Evolutionary conservation across 2,797 vertebrate species (phyloP), one percentile per base, ranked within the genome.

Genomic region (Esox lucius): DNA sequence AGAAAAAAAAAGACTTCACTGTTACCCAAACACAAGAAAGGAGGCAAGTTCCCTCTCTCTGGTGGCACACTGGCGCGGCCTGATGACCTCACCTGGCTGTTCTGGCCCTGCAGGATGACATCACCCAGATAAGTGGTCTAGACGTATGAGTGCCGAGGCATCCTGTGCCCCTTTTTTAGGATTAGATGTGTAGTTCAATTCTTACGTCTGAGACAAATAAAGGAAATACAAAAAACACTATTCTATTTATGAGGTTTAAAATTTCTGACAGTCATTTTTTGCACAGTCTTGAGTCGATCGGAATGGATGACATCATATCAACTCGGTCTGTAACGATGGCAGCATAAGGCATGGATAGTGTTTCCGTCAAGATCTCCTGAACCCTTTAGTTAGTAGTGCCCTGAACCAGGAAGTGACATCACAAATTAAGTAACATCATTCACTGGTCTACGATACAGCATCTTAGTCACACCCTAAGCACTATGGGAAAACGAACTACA

Each of bases 31-130:
- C 83, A 76, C 85, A 86, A 85, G 84, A 61, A 80, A 81, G 73
- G 81, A 77, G 74, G 67, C 78, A 75, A 78, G 81, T 89, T 91
- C 80, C 81, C 83, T 86, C 86, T 87, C 80, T 83, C 49, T 80
- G 78, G 85, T 74, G 78, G 85, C 90, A 89, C 89, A 86, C 79
- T 80, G 89, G 86, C 85, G 71, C 82, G 71, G 72, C 78, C 73
- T 78, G 80, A 89, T 90, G 87, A 88, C 83, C 74, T 88, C 78
- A 71, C 72, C 56, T 39, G 13, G 76, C 74, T 31, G 26, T 28
- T 76, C 75, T 74, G 83, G 73, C 73, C 77, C 76, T 70, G 15
- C 31, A 51, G 48, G 56, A 74, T 81, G 68, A 80, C 73, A 68
- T 66, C 67, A 78, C 56, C 56, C 24, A 26, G 56, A 22, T 13